Percentiles rank a stretch among this genome's conserved stretches.
Conservation (phyloP, 1,140 invertebrate species). For the Eciton burchellii region DNA sequence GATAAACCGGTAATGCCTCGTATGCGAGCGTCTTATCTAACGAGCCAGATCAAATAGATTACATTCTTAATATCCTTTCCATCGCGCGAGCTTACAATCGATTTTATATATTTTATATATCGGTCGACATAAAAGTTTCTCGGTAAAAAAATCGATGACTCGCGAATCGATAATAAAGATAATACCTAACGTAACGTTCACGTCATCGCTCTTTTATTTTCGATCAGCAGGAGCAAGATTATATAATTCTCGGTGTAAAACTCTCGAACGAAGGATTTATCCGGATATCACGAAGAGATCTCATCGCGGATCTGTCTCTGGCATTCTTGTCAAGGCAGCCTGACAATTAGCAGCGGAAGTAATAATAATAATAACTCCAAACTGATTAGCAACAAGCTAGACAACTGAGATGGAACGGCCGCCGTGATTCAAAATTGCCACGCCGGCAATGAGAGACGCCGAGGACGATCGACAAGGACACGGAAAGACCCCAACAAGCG, state of each 20-base stretch:
- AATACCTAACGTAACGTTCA: too few species aligned
- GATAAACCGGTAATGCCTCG: conserved; percentile 17
- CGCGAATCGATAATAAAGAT: not conserved
- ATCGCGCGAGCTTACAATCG: not conserved
- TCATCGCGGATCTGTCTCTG: not conserved
- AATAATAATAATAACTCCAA: conserved; percentile 5
- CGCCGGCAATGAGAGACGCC: not conserved
- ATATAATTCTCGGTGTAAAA: not conserved
- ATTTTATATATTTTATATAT: not conserved
- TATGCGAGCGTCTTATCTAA: conserved; percentile 36
- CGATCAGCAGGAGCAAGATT: not conserved
- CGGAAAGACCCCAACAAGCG: conserved; percentile 15
- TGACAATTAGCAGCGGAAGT: not conserved
- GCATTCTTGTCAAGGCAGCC: conserved; percentile 18
- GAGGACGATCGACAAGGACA: conserved; percentile 28
- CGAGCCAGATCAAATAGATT: not conserved
- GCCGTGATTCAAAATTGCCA: conserved; percentile 40
- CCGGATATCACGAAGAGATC: not conserved
- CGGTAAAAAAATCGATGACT: too few species aligned
- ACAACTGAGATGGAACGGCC: conserved; percentile 15
- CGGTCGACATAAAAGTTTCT: too few species aligned
- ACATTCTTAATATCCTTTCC: conserved; percentile 10
- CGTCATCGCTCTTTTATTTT: not conserved
- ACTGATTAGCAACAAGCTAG: conserved; percentile 35
- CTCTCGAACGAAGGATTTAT: not conserved